Evolutionary conservation across 2,888 invertebrate genomes (phyloP), one percentile per base, ranked within the genome.

Genomic region (Lasioglossum villosulum): DNA sequence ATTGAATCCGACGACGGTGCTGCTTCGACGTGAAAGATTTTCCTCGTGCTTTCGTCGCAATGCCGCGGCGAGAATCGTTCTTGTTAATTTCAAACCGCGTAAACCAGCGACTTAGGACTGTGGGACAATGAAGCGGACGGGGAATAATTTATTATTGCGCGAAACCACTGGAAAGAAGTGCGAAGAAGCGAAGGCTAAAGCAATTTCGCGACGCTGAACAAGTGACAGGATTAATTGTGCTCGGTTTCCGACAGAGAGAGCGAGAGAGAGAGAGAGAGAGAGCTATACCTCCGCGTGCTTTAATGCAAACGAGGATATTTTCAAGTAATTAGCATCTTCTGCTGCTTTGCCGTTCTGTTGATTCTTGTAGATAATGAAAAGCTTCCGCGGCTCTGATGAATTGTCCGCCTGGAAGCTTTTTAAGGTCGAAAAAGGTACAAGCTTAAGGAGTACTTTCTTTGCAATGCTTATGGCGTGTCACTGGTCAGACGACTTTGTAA

Each of bases 1-100:
- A 23, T 48, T 30, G 10, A 45, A 71, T 71, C 30, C 23, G 30
- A 19, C 42, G 19, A 4, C 48, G 45, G 0, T 4, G 30, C 16
- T 12, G 37, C 68, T 68, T 68, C n/a, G 68, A 37, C 68, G 68
- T 68, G 12, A 23, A 68, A 68, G 23, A 68, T 37, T 68, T 68
- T 23, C 37, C 68, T 68, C 37, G 23, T 12, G 66, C 68, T 68
- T 68, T 68, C 68, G 72, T 48, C 19, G 72, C 10, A 10, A 34
- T 23, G 37, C 68, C 34, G 30, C 23, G 30, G 23, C 37, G 37
- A 10, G 68, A 34, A 14, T 12, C 30, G 30, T 48, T 48, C 48
- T 23, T 30, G 72, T 48, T 72, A 72, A 72, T 72, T 72, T 48
- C 30, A 10, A 34, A 12, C 30, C 72, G 16, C 23, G 48, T 72